Evolutionary conservation across 2,888 invertebrate species (phyloP).

Genomic region (Drosophila colorata): DNA sequence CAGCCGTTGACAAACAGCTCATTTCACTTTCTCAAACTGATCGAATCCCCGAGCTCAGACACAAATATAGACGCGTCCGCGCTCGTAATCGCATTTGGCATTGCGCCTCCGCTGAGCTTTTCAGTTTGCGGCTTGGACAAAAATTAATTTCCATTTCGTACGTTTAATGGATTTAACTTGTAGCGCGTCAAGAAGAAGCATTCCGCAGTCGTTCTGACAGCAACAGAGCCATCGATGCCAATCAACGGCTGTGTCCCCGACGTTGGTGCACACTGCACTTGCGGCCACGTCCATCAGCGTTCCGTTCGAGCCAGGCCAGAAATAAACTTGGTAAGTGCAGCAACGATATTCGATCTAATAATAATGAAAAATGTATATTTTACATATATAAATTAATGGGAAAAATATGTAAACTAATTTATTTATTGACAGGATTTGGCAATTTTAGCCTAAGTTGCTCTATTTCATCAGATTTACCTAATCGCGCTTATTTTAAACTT

Average conservation of each 20-base stretch:
- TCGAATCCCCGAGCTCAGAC: constrained; percentile 31
- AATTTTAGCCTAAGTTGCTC: too few relatives aligned
- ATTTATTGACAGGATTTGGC: too few relatives aligned
- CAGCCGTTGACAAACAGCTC: constrained; percentile 60
- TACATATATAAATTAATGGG: too few relatives aligned
- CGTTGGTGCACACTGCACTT: constrained; percentile 11
- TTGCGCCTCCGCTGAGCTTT: constrained; percentile 12
- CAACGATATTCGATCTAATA: too few relatives aligned
- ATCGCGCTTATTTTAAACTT: too few relatives aligned
- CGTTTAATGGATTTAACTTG: constrained; percentile 75
- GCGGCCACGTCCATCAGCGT: too few relatives aligned
- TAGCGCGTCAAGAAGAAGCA: constrained; percentile 53
- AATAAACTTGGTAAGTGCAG: not conserved
- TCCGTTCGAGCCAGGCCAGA: too few relatives aligned
- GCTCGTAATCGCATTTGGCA: constrained; percentile 5
- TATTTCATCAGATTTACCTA: too few relatives aligned
- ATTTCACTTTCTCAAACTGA: constrained; percentile 71
- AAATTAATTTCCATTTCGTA: constrained; percentile 75
- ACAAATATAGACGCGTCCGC: constrained; percentile 6
- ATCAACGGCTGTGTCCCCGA: constrained; percentile 15
- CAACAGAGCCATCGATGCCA: constrained; percentile 14
- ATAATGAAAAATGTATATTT: too few relatives aligned
- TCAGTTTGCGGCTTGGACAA: constrained; percentile 39
- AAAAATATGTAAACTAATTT: too few relatives aligned
- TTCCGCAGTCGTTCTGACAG: constrained; percentile 11